Evolutionary conservation across 2,888 invertebrate species (phyloP).

Genomic region (Drosophila phalerata): DNA sequence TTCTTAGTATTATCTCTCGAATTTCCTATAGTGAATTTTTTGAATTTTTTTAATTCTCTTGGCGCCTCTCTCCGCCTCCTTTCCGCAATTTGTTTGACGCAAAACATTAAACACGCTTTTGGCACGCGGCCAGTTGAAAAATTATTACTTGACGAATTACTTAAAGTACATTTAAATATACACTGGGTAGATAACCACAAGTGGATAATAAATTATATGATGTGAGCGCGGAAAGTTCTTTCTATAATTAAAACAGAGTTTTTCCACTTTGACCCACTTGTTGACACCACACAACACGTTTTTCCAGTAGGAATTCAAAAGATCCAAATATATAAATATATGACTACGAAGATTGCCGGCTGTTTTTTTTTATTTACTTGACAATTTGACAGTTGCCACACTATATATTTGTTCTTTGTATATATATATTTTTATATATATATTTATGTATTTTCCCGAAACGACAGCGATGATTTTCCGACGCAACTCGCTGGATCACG

Average conservation of each 20-base stretch:
- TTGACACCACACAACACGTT: constrained; percentile 31
- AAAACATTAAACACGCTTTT: constrained; percentile 71
- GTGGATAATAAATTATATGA: not conserved
- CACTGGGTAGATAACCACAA: constrained; percentile 39
- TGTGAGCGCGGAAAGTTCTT: constrained; percentile 18
- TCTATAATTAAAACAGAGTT: constrained; percentile 52
- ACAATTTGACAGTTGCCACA: constrained; percentile 64
- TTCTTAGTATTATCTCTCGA: not conserved
- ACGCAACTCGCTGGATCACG: constrained; percentile 84
- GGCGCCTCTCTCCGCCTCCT: constrained; percentile 13
- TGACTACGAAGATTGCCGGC: constrained; percentile 31
- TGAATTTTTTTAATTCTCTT: not conserved
- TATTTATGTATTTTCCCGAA: constrained; percentile 28
- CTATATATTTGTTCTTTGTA: constrained; percentile 16
- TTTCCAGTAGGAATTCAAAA: constrained; percentile 51
- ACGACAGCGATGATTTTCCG: constrained; percentile 17
- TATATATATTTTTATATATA: constrained; percentile 24
- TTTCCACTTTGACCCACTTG: constrained; percentile 72
- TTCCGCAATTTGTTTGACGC: constrained; percentile 58
- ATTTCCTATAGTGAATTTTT: not conserved
- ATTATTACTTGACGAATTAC: constrained; percentile 11
- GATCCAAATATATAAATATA: constrained; percentile 23
- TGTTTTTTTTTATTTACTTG: constrained; percentile 63
- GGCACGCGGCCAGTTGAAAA: constrained; percentile 71
- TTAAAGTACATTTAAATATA: constrained; percentile 43